phyloP scores from a whole-genome alignment of 2,797 vertebrate species.

The Myotis daubentonii region DNA sequence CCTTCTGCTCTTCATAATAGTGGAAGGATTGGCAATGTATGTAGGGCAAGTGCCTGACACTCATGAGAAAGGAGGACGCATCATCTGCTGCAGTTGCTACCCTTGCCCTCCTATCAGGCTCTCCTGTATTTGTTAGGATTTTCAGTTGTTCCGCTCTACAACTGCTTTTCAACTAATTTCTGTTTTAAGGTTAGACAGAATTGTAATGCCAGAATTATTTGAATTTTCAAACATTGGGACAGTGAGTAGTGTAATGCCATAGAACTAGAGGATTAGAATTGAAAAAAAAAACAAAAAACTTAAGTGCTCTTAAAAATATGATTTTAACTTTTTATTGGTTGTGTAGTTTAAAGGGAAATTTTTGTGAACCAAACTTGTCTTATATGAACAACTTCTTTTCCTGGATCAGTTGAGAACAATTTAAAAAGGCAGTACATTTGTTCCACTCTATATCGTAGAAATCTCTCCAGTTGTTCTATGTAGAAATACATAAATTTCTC shows the following conservation, averaged over 20 bases:
- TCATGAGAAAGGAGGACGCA: background rate
- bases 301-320: background rate
- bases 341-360: conserved; percentile 9
- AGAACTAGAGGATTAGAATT: conserved; percentile 13
- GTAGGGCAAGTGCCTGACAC: background rate
- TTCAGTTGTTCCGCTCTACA: background rate
- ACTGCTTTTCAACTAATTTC: background rate
- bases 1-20: background rate
- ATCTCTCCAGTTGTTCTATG: background rate
- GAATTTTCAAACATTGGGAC: background rate
- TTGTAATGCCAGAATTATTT: background rate
- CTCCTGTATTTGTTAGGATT: background rate
- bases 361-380: background rate
- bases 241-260: background rate
- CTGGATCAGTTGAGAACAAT: background rate
- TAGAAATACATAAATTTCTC: background rate
- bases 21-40: background rate
- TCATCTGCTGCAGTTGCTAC: background rate
- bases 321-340: background rate
- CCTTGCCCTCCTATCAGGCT: background rate
- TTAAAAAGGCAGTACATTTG: background rate
- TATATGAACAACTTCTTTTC: background rate
- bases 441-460: background rate
- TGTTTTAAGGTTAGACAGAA: background rate
- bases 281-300: background rate